Percentiles rank a stretch among this genome's conserved stretches.
Conservation (phyloP, 2,888 invertebrate species). For the Parnassius glacialis region DNA sequence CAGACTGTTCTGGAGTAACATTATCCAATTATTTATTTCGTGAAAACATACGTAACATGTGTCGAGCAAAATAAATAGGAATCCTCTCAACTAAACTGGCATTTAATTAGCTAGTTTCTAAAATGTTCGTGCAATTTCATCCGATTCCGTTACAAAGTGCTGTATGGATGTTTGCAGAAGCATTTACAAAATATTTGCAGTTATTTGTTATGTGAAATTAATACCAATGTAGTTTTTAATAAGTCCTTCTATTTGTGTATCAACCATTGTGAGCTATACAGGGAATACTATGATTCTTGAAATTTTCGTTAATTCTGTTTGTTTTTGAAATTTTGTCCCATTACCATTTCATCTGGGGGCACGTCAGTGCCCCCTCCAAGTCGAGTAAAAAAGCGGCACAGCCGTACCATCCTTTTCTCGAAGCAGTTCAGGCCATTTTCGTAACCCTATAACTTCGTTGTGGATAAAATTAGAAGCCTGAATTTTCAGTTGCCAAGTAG, state of each 20-base stretch:
- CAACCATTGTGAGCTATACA: neutral
- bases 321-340: too few species aligned
- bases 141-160: slow-evolving; percentile 29
- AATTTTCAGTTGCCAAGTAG: too few species aligned
- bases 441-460: too few species aligned
- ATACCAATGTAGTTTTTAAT: neutral
- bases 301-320: too few species aligned
- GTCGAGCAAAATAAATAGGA: slow-evolving; percentile 43
- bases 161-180: slow-evolving; percentile 24
- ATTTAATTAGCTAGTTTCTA: slow-evolving; percentile 53
- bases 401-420: too few species aligned
- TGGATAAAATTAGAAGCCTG: too few species aligned
- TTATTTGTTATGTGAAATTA: slow-evolving; percentile 22
- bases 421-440: too few species aligned
- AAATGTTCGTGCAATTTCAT: slow-evolving; percentile 45
- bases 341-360: too few species aligned
- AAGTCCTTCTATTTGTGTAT: neutral
- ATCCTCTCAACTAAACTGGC: slow-evolving; percentile 48
- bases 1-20: slow-evolving; percentile 26
- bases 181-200: slow-evolving; percentile 33
- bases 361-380: too few species aligned
- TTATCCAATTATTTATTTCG: slow-evolving; percentile 42
- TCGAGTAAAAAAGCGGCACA: too few species aligned
- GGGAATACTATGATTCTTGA: too few species aligned
- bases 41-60: slow-evolving; percentile 21